Evolutionary conservation across 2,888 invertebrate genomes (phyloP).

Genomic region (Hypomecis atomaria): DNA sequence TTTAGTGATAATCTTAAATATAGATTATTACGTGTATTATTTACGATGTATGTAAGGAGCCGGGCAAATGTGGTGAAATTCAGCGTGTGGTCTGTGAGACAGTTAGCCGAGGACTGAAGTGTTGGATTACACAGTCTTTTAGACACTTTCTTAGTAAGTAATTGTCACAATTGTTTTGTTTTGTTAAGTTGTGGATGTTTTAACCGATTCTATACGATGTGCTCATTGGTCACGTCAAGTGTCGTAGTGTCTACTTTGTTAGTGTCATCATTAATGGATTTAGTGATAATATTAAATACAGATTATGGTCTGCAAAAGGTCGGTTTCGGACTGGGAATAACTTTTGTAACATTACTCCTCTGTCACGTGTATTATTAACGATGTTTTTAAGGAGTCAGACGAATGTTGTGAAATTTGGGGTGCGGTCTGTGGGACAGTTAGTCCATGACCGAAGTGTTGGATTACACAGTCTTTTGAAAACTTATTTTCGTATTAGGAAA

Average conservation of each 20-base stretch:
- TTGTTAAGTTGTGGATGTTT: too few species aligned
- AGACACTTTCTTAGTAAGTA: too few species aligned
- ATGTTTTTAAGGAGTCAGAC: constrained; percentile 11
- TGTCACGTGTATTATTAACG: constrained; percentile 30
- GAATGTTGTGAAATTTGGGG: constrained; percentile 9
- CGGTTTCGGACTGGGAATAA: constrained; percentile 27
- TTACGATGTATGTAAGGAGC: constrained; percentile 21
- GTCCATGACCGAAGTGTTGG: background rate
- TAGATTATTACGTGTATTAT: constrained; percentile 30
- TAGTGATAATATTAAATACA: constrained; percentile 4
- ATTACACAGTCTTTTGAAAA: too few species aligned
- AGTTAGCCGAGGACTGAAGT: background rate
- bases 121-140: too few species aligned
- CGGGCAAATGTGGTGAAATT: constrained; percentile 6
- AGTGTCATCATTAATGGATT: too few species aligned
- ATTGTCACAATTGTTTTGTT: too few species aligned
- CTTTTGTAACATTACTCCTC: constrained; percentile 31
- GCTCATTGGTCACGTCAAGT: too few species aligned
- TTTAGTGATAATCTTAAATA: constrained; percentile 4
- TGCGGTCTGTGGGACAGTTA: background rate
- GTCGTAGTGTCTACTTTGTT: too few species aligned
- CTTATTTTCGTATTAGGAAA: too few species aligned
- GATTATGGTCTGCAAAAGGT: constrained; percentile 34
- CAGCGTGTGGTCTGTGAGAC: background rate
- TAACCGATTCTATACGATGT: too few species aligned